phyloP scores from a whole-genome alignment of 2,113 vertebrate genomes.

The Tamias sibiricus region DNA sequence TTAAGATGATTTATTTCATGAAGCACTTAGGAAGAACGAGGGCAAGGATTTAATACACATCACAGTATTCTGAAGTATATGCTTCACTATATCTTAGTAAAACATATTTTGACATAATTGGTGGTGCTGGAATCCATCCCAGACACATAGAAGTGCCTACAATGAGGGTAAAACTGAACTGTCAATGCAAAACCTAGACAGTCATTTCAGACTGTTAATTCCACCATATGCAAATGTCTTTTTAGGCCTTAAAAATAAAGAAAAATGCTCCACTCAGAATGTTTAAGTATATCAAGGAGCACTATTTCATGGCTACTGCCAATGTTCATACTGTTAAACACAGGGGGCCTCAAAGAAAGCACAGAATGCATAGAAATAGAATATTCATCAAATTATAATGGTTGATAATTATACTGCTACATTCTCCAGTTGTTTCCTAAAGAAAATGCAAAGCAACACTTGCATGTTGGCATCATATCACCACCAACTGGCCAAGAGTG shows the following conservation, averaged over 20 bases:
- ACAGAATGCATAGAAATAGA: conserved; percentile 37
- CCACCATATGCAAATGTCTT: conserved; percentile 76
- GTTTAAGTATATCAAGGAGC: conserved; percentile 82
- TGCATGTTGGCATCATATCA: conserved; percentile 37
- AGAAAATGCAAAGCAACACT: conserved; percentile 37
- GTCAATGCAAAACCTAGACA: conserved; percentile 74
- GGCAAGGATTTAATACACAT: conserved; percentile 70
- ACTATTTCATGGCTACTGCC: conserved; percentile 77
- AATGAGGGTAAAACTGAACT: conserved; percentile 64
- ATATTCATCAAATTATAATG: conserved; percentile 61
- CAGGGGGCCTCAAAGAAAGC: conserved; percentile 1
- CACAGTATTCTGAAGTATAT: conserved; percentile 66
- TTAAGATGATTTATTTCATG: conserved; percentile 80
- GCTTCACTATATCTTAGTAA: conserved; percentile 81
- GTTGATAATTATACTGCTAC: conserved; percentile 56
- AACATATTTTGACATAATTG: conserved; percentile 85
- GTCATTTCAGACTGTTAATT: conserved; percentile 83
- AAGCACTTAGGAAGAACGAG: conserved; percentile 70
- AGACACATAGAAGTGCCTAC: conserved; percentile 76
- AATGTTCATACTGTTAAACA: conserved; percentile 59
- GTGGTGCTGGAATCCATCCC: conserved; percentile 82
- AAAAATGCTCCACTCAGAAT: conserved; percentile 78
- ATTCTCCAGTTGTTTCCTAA: conserved; percentile 44
- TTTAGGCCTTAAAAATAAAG: conserved; percentile 33
- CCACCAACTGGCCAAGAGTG: neutral